A percentile compares a stretch with the other conserved stretches of the same genome.
These are phyloP conservation scores for Chaetogeoica ovagalla DNA, from an alignment of 2,888 invertebrate species.

Conservation along the genomic window DNA sequence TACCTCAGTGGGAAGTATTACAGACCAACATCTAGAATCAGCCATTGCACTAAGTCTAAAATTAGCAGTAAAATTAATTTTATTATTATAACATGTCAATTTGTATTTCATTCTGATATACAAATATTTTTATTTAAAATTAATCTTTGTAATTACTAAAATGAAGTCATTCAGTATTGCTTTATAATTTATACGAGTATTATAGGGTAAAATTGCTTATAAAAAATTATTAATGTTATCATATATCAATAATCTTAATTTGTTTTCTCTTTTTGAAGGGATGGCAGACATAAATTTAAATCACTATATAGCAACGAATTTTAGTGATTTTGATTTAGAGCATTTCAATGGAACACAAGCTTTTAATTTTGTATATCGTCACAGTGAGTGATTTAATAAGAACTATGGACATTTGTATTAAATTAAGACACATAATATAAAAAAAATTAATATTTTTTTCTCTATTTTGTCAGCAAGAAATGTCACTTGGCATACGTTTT, in stretches of 20 bases:
- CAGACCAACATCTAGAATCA: background rate
- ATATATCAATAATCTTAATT: background rate
- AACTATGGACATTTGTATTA: too few species aligned
- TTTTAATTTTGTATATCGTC: too few species aligned
- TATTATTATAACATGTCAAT: background rate
- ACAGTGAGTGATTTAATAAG: too few species aligned
- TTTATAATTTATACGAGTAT: background rate
- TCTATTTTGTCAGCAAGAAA: too few species aligned
- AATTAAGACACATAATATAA: too few species aligned
- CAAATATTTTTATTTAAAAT: background rate
- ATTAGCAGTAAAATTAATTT: background rate
- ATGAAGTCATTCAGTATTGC: background rate
- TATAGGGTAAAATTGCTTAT: too few species aligned
- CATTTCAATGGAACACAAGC: background rate
- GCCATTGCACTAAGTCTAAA: background rate
- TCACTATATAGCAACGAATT: background rate
- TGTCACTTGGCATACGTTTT: too few species aligned
- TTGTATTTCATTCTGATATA: background rate
- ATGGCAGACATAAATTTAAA: background rate
- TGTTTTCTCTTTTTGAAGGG: background rate
- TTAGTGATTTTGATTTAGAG: background rate
- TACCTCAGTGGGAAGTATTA: constrained; percentile 1
- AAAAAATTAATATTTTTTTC: too few species aligned
- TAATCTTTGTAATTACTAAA: background rate
- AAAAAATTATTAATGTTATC: background rate